Evolutionary conservation across 2,113 vertebrate genomes (phyloP).

Genomic region (Cynocephalus volans): DNA sequence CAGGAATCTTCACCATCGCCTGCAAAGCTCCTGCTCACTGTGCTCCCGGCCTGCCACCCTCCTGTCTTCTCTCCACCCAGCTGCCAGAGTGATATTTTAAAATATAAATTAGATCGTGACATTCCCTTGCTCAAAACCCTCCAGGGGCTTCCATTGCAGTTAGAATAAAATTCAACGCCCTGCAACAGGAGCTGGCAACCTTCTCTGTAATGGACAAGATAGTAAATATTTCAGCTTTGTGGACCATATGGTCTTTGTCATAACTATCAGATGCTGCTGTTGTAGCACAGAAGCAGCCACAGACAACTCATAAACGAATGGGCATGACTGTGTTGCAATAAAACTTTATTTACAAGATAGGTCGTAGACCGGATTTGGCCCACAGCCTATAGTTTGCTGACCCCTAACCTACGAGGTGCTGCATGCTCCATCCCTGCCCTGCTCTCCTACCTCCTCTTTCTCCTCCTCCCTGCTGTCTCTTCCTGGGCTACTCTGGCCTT

Average conservation of each 20-base stretch:
- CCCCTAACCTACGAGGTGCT: background rate
- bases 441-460: rapidly evolving
- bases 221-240: background rate
- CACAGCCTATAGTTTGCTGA: background rate
- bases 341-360: background rate
- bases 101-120: background rate
- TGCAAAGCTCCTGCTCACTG: no score
- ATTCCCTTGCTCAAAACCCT: background rate
- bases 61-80: background rate
- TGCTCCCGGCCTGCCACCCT: background rate
- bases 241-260: background rate
- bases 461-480: background rate
- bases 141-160: background rate
- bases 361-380: background rate
- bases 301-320: background rate
- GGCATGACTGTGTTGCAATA: background rate
- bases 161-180: background rate
- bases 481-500: background rate
- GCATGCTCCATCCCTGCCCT: rapidly evolving
- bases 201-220: background rate
- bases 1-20: background rate
- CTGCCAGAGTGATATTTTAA: background rate
- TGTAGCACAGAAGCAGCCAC: background rate
- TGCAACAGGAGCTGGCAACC: background rate
- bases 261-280: background rate